These are phyloP conservation scores for Gila robusta DNA, from an alignment of 2,797 vertebrate species.

Conservation along the genomic window DNA sequence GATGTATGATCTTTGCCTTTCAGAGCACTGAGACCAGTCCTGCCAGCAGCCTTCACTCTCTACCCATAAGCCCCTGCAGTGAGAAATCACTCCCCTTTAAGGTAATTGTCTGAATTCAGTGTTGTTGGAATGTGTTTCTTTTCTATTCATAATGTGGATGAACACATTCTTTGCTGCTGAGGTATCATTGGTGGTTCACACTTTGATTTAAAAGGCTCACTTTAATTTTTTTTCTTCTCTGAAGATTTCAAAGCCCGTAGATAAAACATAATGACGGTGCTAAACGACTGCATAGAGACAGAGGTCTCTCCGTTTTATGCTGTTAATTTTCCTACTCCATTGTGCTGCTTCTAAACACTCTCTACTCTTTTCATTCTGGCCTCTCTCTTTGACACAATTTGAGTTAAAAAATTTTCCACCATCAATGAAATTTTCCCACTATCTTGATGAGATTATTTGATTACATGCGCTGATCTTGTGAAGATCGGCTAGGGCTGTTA, in stretches of 20 bases:
- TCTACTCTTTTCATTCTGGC: slow-evolving; percentile 18
- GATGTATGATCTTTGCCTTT: slow-evolving; percentile 57
- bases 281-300: slow-evolving; percentile 28
- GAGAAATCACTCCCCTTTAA: slow-evolving; percentile 91
- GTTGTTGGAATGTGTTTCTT: slow-evolving; percentile 25
- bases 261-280: slow-evolving; percentile 3
- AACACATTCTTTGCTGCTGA: not conserved
- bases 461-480: slow-evolving; percentile 64
- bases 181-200: slow-evolving; percentile 24
- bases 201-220: slow-evolving; percentile 25
- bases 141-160: slow-evolving; percentile 10
- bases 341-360: slow-evolving; percentile 33
- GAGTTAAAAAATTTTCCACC: slow-evolving; percentile 31
- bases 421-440: slow-evolving; percentile 47
- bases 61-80: slow-evolving; percentile 94
- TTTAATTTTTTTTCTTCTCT: slow-evolving; percentile 23
- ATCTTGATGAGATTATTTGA: slow-evolving; percentile 70
- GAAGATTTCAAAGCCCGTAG: slow-evolving; percentile 31
- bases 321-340: slow-evolving; percentile 19
- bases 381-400: slow-evolving; percentile 10
- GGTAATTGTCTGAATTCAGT: slow-evolving; percentile 76
- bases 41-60: slow-evolving; percentile 90
- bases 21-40: slow-evolving; percentile 95
- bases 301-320: slow-evolving; percentile 25
- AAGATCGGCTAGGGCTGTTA: slow-evolving; percentile 51